Conservation (phyloP, 1,140 invertebrate species). For the Heterodera schachtii region DNA sequence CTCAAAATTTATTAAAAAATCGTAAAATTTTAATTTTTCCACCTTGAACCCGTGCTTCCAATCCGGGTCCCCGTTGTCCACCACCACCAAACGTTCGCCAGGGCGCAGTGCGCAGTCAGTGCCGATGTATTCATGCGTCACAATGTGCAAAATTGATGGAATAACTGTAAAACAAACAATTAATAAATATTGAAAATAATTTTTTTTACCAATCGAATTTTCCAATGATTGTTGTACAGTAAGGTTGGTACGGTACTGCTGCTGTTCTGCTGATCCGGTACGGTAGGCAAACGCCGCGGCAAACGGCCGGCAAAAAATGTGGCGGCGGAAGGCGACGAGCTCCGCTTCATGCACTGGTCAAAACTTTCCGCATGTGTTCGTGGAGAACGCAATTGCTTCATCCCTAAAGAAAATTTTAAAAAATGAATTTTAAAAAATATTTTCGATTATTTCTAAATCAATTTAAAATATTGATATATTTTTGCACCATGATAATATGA, state of each 20-base stretch:
- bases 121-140: slow-evolving; percentile 60
- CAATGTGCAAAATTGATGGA: slow-evolving; percentile 47
- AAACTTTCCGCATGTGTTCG: not conserved
- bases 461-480: too few species aligned
- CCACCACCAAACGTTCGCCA: slow-evolving; percentile 57
- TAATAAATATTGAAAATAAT: not conserved
- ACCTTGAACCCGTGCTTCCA: slow-evolving; percentile 63
- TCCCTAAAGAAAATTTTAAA: not conserved
- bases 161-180: not conserved
- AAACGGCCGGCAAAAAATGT: not conserved
- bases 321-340: slow-evolving; percentile 1
- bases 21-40: not conserved
- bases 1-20: too few species aligned
- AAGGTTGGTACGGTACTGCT: not conserved
- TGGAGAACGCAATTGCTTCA: not conserved
- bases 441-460: too few species aligned
- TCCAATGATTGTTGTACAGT: not conserved
- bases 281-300: not conserved
- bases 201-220: not conserved
- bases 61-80: slow-evolving; percentile 65
- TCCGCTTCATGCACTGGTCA: not conserved
- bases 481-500: too few species aligned
- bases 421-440: too few species aligned
- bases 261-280: not conserved
- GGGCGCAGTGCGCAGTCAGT: slow-evolving; percentile 43